Conservation (phyloP, 1,140 invertebrate species). For the Temnothorax curvispinosus region DNA sequence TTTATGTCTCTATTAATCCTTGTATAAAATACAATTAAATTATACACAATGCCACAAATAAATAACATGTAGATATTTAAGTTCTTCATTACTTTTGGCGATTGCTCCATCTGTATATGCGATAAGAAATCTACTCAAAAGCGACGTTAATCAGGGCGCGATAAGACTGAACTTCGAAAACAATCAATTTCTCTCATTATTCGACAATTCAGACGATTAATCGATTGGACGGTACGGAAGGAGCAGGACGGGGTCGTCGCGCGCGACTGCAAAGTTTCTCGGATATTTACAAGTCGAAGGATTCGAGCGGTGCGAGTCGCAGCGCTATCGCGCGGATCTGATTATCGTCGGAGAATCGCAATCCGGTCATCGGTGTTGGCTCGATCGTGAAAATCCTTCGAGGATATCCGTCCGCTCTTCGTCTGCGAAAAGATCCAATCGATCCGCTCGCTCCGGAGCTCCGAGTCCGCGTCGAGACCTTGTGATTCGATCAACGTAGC, state of each 20-base stretch:
- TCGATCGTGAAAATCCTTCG: constrained; percentile 42
- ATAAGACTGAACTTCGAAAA: background rate
- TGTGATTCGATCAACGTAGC: constrained; percentile 73
- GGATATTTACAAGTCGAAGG: constrained; percentile 30
- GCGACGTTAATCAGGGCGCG: background rate
- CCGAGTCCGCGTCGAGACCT: constrained; percentile 44
- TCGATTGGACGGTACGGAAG: constrained; percentile 46
- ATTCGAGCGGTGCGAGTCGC: background rate
- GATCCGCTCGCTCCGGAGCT: constrained; percentile 24
- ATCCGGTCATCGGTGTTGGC: background rate
- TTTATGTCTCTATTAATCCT: background rate
- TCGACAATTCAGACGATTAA: constrained; percentile 32
- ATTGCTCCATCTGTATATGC: background rate
- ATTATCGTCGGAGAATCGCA: constrained; percentile 18
- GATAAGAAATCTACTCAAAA: background rate
- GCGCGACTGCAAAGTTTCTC: background rate
- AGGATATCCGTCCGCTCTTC: constrained; percentile 6
- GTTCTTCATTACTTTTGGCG: background rate
- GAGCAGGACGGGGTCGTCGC: background rate
- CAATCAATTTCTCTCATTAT: constrained; percentile 56
- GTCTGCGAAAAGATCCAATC: constrained; percentile 32
- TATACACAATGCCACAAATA: background rate
- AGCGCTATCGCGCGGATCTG: constrained; percentile 12
- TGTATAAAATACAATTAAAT: constrained; percentile 1
- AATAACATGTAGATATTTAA: background rate